Conservation (phyloP, 2,113 vertebrate genomes). For the Petrocephalus microphthalmus region DNA sequence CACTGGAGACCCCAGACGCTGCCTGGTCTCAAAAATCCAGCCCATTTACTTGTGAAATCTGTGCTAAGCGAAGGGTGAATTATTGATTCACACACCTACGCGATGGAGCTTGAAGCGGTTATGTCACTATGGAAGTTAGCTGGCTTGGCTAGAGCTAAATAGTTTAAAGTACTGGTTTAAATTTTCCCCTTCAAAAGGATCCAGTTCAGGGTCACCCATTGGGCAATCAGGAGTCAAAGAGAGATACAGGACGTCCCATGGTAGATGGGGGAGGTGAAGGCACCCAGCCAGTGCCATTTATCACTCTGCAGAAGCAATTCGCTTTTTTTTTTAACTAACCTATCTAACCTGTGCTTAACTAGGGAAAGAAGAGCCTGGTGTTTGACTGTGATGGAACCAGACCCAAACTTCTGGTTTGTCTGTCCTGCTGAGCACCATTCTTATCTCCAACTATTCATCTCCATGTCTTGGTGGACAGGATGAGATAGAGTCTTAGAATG, state of each 20-base stretch:
- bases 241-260: neutral
- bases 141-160: neutral
- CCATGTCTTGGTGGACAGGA: neutral
- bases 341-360: neutral
- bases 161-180: neutral
- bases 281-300: neutral
- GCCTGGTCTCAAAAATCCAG: conserved; percentile 43
- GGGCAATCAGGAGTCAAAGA: neutral
- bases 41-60: conserved; percentile 51
- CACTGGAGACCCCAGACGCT: no score
- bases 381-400: neutral
- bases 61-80: conserved; percentile 46
- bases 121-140: neutral
- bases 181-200: neutral
- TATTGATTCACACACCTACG: conserved; percentile 44
- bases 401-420: neutral
- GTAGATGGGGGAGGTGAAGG: neutral
- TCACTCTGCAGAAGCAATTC: neutral
- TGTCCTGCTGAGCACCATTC: neutral
- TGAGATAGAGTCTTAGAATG: neutral
- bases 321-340: neutral
- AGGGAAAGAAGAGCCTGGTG: neutral
- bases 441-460: neutral
- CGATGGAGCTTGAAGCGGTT: neutral
- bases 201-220: neutral